Conservation (phyloP, 2,888 invertebrate species). For the Tetrapedia diversipes region DNA sequence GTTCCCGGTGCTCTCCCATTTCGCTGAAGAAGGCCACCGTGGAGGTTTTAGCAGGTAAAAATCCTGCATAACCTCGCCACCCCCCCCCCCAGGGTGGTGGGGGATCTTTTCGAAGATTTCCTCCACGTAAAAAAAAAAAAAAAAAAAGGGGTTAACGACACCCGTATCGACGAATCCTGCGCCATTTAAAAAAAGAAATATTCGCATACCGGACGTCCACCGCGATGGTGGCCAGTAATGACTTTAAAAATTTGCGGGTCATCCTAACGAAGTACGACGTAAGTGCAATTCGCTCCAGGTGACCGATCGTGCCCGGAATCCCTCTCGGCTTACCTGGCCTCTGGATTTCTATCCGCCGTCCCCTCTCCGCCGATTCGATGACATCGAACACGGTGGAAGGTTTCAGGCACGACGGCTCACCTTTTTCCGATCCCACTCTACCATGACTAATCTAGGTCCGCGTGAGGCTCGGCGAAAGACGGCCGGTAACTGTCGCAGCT, state of each 20-base stretch:
- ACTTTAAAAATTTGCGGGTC: slow-evolving; percentile 48
- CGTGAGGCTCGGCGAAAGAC: slow-evolving; percentile 70
- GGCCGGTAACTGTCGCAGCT: slow-evolving; percentile 79
- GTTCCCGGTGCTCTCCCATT: too few relatives aligned
- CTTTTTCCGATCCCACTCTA: slow-evolving; percentile 43
- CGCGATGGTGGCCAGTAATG: slow-evolving; percentile 23
- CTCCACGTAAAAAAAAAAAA: too few relatives aligned
- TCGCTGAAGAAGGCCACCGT: too few relatives aligned
- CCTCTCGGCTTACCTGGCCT: slow-evolving; percentile 20
- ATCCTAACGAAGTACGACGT: slow-evolving; percentile 62
- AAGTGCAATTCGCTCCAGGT: slow-evolving; percentile 64
- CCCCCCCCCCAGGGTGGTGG: too few relatives aligned
- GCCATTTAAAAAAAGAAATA: background rate
- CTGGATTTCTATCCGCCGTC: slow-evolving; percentile 51
- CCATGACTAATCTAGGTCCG: slow-evolving; percentile 76
- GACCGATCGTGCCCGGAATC: slow-evolving; percentile 65
- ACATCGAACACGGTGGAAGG: slow-evolving; percentile 35
- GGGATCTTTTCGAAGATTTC: too few relatives aligned
- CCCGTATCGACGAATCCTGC: background rate
- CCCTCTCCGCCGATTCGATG: slow-evolving; percentile 51
- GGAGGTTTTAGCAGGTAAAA: too few relatives aligned
- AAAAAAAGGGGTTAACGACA: too few relatives aligned
- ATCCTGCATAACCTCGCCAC: too few relatives aligned
- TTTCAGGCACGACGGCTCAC: slow-evolving; percentile 32
- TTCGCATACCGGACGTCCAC: background rate